A percentile compares a stretch with the other conserved stretches of the same genome.
Evolutionary conservation across 2,797 vertebrate species (phyloP).

Genomic region (Arnoldichthys spilopterus): DNA sequence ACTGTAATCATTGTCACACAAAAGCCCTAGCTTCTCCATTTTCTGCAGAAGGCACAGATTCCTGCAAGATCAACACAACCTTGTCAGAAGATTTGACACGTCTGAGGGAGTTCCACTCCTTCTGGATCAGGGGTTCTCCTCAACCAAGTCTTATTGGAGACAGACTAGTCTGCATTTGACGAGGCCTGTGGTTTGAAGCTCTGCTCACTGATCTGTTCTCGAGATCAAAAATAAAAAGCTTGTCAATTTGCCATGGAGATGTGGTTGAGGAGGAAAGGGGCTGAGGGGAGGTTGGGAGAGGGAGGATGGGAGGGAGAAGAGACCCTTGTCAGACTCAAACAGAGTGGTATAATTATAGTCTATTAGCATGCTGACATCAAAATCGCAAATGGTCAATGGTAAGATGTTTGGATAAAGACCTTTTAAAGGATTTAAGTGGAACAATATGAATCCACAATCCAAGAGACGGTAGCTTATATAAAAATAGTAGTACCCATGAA

Average conservation of each 20-base stretch:
- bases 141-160: conserved; percentile 6
- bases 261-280: conserved; percentile 40
- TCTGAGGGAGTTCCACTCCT: background rate
- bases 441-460: conserved; percentile 16
- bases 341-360: conserved; percentile 35
- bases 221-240: conserved; percentile 56
- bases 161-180: conserved; percentile 10
- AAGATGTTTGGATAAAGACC: conserved; percentile 6
- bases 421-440: conserved; percentile 13
- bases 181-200: conserved; percentile 48
- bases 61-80: conserved; percentile 28
- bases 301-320: conserved; percentile 21
- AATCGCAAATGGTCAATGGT: conserved; percentile 28
- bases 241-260: conserved; percentile 54
- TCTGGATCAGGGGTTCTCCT: background rate
- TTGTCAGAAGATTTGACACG: conserved; percentile 48
- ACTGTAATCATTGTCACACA: conserved; percentile 3
- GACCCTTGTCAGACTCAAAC: conserved; percentile 37
- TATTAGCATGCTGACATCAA: conserved; percentile 17
- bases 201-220: conserved; percentile 52
- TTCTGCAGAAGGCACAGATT: conserved; percentile 33
- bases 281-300: background rate
- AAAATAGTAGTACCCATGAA: background rate
- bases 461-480: background rate
- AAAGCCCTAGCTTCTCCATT: conserved; percentile 10